Evolutionary conservation across 2,888 invertebrate genomes (phyloP).

Genomic region (Orthosia gracilis): DNA sequence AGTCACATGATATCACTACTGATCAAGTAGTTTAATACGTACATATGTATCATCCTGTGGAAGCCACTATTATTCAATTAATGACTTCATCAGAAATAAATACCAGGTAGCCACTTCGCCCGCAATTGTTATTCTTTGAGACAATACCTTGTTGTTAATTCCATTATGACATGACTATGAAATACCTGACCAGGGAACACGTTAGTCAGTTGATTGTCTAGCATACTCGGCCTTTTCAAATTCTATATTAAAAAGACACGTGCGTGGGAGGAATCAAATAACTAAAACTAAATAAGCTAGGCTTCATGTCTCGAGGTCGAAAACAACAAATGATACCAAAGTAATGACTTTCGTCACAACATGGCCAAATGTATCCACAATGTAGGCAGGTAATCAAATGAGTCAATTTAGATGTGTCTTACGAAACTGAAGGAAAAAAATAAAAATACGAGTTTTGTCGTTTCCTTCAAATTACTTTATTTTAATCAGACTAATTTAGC

Average conservation of each 20-base stretch:
- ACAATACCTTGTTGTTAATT: slow-evolving; percentile 48
- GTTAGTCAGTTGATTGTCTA: slow-evolving; percentile 9
- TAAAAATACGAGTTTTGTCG: slow-evolving; percentile 3
- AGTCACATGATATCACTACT: slow-evolving; percentile 16
- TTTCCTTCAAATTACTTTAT: slow-evolving; percentile 16
- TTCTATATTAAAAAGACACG: slow-evolving; percentile 23
- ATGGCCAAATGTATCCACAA: slow-evolving; percentile 42
- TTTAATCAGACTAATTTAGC: slow-evolving; percentile 3
- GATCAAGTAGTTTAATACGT: slow-evolving; percentile 7
- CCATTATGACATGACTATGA: slow-evolving; percentile 22
- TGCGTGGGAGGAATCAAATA: slow-evolving; percentile 65
- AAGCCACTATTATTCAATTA: slow-evolving; percentile 17
- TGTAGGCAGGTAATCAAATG: slow-evolving; percentile 48
- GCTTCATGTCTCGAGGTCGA: slow-evolving; percentile 62
- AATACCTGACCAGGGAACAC: slow-evolving; percentile 2
- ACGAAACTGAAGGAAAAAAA: slow-evolving; percentile 23
- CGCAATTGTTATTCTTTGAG: slow-evolving; percentile 38
- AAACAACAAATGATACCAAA: slow-evolving; percentile 49
- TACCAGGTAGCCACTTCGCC: slow-evolving; percentile 14
- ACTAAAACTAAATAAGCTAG: slow-evolving; percentile 64
- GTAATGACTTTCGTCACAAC: slow-evolving; percentile 59
- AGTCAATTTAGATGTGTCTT: slow-evolving; percentile 18
- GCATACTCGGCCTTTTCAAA: slow-evolving; percentile 36
- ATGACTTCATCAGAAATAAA: slow-evolving; percentile 51
- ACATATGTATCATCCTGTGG: slow-evolving; percentile 4